Evolutionary conservation across 2,888 invertebrate genomes (phyloP), one percentile per base, ranked within the genome.

Genomic region (Agonum fuliginosum): DNA sequence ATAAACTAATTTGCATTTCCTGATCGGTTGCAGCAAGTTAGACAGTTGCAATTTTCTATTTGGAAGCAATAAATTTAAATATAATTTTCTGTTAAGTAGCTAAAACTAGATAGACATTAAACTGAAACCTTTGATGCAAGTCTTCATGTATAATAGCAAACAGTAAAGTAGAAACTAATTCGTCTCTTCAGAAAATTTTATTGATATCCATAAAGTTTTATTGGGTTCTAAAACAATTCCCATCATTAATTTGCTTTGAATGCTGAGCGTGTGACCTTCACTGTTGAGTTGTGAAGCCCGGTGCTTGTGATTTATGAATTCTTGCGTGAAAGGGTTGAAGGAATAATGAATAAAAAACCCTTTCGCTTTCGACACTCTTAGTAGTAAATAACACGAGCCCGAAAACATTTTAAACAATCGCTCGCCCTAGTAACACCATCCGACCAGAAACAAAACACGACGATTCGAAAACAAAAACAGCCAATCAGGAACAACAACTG

Each of bases 381-480:
- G 54, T 54, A 62, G 58, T 62, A 62, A 62, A 62, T 62, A 62
- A 62, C 58, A 62, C 22, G 20, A 67, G 41, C 20, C 67, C n/a
- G 19, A 41, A 67, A 41, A 37, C 67, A 67, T 67, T 67, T 67
- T 41, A 41, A 67, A 67, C 67, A 67, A 67, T 41, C 67, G 67
- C 30, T 17, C 54, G 54, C 22, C 54, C 54, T 54, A 54, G 54
- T 62, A 62, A 34, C 62, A 41, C 22, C 67, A 67, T 30, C 41
- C 41, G 37, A 30, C 41, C 37, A 41, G 58, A 62, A 62, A 67
- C 67, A 67, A 67, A 67, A 67, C 67, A 67, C 62, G 34, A 41
- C 67, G 22, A 67, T 67, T 67, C 41, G 67, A 67, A 67, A 67
- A 67, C 67, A 67, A 67, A 67, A 67, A 67, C 67, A 67, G 67